Percentiles rank a stretch among this genome's conserved stretches.
Evolutionary conservation across 92 coral and sea anemone genomes (phyloP).

Genomic region (Zoanthus sansibaricus): DNA sequence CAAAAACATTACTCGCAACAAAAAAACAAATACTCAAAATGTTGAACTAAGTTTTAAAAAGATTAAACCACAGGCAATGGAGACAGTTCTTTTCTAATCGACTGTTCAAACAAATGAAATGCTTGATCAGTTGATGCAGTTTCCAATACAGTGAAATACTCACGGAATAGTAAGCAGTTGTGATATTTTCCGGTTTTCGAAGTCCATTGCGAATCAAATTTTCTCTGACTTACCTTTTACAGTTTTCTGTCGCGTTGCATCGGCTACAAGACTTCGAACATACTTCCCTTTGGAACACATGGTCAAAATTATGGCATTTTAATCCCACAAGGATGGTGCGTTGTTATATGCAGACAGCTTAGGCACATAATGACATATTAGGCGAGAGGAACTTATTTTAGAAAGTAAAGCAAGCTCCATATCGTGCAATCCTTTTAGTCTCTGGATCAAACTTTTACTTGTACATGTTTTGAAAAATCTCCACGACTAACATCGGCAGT

Average conservation of each 20-base stretch:
- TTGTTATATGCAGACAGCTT: background rate
- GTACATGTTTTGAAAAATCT: conserved; percentile 5
- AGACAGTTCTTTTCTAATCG: background rate
- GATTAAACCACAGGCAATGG: background rate
- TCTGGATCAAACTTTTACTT: background rate
- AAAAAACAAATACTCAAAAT: background rate
- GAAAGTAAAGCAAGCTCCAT: background rate
- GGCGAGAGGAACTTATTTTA: background rate
- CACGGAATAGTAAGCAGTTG: background rate
- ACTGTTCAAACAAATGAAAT: conserved; percentile 8
- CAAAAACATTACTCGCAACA: background rate
- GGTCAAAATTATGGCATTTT: background rate
- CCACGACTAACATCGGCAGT: background rate
- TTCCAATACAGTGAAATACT: background rate
- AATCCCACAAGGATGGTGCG: background rate
- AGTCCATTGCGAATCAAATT: background rate
- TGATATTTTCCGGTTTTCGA: background rate
- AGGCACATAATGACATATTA: background rate
- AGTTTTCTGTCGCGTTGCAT: background rate
- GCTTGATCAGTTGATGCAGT: too few relatives aligned
- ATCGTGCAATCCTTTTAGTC: background rate
- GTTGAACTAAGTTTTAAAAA: background rate
- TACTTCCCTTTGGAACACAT: conserved; percentile 43
- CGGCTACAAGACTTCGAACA: conserved; percentile 10
- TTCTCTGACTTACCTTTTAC: conserved; percentile 12